phyloP scores from a whole-genome alignment of 2,113 vertebrate species.

The Pseudopipra pipra region DNA sequence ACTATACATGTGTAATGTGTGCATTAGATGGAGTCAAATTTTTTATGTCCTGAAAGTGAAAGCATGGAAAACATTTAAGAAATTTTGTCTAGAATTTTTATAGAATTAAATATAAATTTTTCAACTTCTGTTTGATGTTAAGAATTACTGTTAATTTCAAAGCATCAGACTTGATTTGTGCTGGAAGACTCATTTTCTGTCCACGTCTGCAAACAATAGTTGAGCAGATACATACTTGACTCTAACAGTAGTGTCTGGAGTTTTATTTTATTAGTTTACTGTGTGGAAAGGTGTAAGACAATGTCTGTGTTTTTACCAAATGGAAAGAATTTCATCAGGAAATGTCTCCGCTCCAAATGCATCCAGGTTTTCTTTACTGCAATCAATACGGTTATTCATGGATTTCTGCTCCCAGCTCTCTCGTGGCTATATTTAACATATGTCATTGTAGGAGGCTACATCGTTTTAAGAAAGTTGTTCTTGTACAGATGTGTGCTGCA shows the following conservation, averaged over 20 bases:
- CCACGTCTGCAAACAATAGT: neutral
- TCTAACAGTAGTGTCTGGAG: neutral
- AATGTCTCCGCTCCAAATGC: neutral
- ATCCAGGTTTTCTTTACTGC: slow-evolving; percentile 26
- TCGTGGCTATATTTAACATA: slow-evolving; percentile 5
- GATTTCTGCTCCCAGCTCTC: neutral
- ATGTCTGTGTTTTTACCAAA: neutral
- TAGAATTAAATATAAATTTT: neutral
- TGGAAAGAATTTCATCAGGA: slow-evolving; percentile 3
- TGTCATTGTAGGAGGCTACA: neutral
- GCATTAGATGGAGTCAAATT: neutral
- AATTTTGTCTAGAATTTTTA: neutral
- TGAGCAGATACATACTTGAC: neutral
- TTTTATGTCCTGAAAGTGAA: neutral
- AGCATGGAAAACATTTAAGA: neutral
- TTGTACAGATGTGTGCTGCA: neutral
- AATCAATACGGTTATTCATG: slow-evolving; percentile 42
- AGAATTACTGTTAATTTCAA: neutral
- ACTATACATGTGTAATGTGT: fast-evolving
- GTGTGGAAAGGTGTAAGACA: neutral
- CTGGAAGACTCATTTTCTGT: neutral
- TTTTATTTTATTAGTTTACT: neutral
- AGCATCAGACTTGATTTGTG: neutral
- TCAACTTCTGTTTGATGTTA: neutral
- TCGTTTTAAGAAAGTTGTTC: neutral